Evolutionary conservation across 2,797 vertebrate species (phyloP).

Genomic region (Setipinna tenuifilis): DNA sequence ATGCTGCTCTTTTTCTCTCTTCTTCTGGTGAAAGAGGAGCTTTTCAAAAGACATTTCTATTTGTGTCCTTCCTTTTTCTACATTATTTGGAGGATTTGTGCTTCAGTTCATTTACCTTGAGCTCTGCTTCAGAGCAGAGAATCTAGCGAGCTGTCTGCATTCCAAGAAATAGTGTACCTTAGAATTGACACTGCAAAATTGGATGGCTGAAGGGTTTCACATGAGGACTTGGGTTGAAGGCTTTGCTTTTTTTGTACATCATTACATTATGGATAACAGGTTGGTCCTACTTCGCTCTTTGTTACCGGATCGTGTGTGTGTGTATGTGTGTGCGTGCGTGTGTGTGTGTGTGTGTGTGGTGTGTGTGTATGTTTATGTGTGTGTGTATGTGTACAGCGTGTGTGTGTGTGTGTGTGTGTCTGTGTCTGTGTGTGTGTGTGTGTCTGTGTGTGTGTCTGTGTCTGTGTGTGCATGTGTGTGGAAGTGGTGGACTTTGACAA

Average conservation of each 20-base stretch:
- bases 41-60: neutral
- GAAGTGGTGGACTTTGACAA: neutral
- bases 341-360: constrained; percentile 2
- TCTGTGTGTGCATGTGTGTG: neutral
- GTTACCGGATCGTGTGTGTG: neutral
- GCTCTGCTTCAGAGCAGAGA: neutral
- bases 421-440: constrained; percentile 29
- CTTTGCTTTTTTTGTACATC: neutral
- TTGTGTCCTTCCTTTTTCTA: neutral
- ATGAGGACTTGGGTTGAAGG: neutral
- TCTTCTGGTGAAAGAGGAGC: neutral
- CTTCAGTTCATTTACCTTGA: neutral
- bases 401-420: constrained; percentile 42
- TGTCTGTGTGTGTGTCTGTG: constrained; percentile 34
- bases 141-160: neutral
- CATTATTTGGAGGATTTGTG: neutral
- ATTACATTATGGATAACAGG: too few relatives aligned
- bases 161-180: neutral
- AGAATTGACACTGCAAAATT: neutral
- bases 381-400: constrained; percentile 7
- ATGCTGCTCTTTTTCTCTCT: neutral
- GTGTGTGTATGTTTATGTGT: constrained; percentile 33
- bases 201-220: neutral
- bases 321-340: neutral
- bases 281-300: too few relatives aligned